phyloP scores from a whole-genome alignment of 2,797 vertebrate genomes.

The Podargus strigoides region DNA sequence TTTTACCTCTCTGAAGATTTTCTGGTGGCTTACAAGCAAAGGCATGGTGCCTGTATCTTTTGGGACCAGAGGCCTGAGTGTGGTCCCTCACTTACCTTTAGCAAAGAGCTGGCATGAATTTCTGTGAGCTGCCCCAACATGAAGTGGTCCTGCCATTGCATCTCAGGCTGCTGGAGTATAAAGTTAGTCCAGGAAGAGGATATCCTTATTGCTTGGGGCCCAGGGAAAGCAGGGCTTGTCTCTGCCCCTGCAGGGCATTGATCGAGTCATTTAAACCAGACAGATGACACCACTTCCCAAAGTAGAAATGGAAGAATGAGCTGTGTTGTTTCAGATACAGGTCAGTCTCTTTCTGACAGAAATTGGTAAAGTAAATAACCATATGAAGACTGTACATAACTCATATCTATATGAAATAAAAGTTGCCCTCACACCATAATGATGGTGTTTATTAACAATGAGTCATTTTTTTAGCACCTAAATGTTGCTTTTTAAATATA shows the following conservation, averaged over 20 bases:
- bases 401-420: not conserved
- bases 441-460: not conserved
- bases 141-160: not conserved
- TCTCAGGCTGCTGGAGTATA: not conserved
- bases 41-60: not conserved
- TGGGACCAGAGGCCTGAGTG: not conserved
- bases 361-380: not conserved
- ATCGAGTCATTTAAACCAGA: not conserved
- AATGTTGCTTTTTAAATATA: not conserved
- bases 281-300: not conserved
- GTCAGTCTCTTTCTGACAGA: not conserved
- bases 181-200: not conserved
- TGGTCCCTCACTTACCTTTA: not conserved
- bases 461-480: not conserved
- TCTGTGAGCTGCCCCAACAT: accelerated
- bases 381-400: accelerated
- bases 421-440: not conserved
- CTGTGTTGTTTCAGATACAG: not conserved
- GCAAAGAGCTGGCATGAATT: not conserved
- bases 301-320: not conserved
- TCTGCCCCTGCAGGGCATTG: not conserved
- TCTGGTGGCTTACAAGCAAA: not conserved
- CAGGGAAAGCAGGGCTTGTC: not conserved
- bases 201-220: not conserved
- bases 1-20: not conserved